A percentile compares a stretch with the other conserved stretches of the same genome.
phyloP scores from a whole-genome alignment of 2,113 vertebrate species.

The Perca flavescens region DNA sequence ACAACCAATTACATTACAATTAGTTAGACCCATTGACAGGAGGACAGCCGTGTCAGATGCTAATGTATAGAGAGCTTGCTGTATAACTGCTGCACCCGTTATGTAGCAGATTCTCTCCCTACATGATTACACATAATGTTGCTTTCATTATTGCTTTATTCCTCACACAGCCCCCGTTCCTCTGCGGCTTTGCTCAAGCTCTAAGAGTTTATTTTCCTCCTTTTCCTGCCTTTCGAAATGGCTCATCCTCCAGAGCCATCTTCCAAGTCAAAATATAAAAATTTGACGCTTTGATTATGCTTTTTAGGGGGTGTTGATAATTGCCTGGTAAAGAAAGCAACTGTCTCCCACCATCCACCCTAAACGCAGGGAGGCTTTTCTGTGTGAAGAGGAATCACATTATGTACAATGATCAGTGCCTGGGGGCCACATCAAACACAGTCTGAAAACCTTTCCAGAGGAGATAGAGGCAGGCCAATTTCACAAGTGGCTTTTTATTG shows the following conservation, averaged over 20 bases:
- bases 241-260: slow-evolving; percentile 47
- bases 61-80: slow-evolving; percentile 52
- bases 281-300: slow-evolving; percentile 58
- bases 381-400: slow-evolving; percentile 70
- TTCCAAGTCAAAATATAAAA: slow-evolving; percentile 60
- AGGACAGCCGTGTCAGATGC: slow-evolving; percentile 56
- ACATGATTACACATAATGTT: slow-evolving; percentile 71
- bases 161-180: slow-evolving; percentile 7
- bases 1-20: slow-evolving; percentile 35
- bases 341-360: slow-evolving; percentile 39
- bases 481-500: slow-evolving; percentile 81
- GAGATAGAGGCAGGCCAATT: slow-evolving; percentile 73
- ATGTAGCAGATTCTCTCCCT: slow-evolving; percentile 51
- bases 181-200: slow-evolving; percentile 26
- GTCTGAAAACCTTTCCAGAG: slow-evolving; percentile 69
- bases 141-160: slow-evolving; percentile 66
- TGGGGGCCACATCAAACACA: slow-evolving; percentile 75
- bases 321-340: slow-evolving; percentile 63
- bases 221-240: slow-evolving; percentile 23
- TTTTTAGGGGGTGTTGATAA: slow-evolving; percentile 66
- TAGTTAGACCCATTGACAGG: slow-evolving; percentile 21
- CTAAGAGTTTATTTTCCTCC: slow-evolving; percentile 42
- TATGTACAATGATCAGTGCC: slow-evolving; percentile 70
- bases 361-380: slow-evolving; percentile 44
- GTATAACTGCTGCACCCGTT: slow-evolving; percentile 35